Evolutionary conservation across 2,113 vertebrate species (phyloP).

Genomic region (Stictonetta naevosa): DNA sequence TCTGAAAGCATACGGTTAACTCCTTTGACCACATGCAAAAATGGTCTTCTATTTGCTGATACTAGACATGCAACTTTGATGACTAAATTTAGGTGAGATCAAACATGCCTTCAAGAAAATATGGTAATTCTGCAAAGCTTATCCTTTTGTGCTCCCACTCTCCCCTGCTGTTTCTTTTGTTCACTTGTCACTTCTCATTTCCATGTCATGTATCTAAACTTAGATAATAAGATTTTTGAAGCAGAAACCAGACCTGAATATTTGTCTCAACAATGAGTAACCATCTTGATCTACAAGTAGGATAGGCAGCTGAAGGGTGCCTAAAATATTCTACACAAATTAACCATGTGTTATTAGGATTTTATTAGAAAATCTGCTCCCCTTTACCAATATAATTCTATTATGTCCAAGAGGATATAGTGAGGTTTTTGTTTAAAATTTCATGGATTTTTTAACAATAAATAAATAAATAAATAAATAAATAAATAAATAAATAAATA

Average conservation of each 20-base stretch:
- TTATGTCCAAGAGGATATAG: rapidly evolving
- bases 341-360: not conserved
- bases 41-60: not conserved
- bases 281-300: not conserved
- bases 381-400: not conserved
- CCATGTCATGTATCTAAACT: not conserved
- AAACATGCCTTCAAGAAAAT: not conserved
- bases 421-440: not conserved
- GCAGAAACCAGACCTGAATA: not conserved
- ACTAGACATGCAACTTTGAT: not conserved
- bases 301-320: rapidly evolving
- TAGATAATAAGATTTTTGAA: not conserved
- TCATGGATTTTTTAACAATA: not conserved
- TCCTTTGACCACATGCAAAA: not conserved
- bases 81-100: not conserved
- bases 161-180: constrained; percentile 9
- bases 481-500: too few species aligned
- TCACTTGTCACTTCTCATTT: constrained; percentile 43
- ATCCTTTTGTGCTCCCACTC: not conserved
- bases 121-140: not conserved
- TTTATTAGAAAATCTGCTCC: not conserved
- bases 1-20: not conserved
- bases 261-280: not conserved
- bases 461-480: too few species aligned
- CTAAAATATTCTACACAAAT: not conserved